Evolutionary conservation across 92 coral and sea anemone species (phyloP), one percentile per base, ranked within the genome.

Genomic region (Paragorgia papillata): DNA sequence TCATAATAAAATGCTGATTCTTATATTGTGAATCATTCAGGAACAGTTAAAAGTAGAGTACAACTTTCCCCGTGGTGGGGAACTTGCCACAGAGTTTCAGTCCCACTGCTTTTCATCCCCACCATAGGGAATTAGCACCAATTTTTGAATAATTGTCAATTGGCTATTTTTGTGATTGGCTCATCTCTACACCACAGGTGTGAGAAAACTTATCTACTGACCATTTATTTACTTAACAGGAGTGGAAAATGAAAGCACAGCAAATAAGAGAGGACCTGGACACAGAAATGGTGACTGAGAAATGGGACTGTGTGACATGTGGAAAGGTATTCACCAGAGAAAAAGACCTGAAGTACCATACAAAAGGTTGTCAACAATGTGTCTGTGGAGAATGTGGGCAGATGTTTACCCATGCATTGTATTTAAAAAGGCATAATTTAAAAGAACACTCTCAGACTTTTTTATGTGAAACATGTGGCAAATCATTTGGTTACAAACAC

Each of bases 201-300:
- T n/a, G n/a, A n/a, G n/a, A n/a, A n/a, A n/a, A n/a, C 12, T 37
- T 37, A 37, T 12, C 43, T 37, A 12, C 12, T 37, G 12, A 37
- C 43, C 43, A 25, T 35, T 33, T 32, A 14, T 8, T 48, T 64
- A 39, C 55, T 67, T 33, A 65, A 8, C 63, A 80, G 85, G 85
- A 68, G 61, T 80, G 85, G 85, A 81, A 74, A 58, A 55, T 58
- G 51, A 81, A 81, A 62, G 85, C 85, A 81, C 85, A 78, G 33
- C 29, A 58, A 26, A 62, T 62, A 15, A 75, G 86, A 53, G 86
- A 82, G 69, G 74, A 75, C 80, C 54, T 82, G 29, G 86, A 82
- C 50, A 82, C 81, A 3, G 86, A 80, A 26, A 35, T 82, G 32
- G 57, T 74, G 3, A n/a, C 54, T 15, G 43, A 37, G 43, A 55